These are phyloP conservation scores for Drosophila yooni DNA, from an alignment of 2,888 invertebrate species.

Conservation along the genomic window DNA sequence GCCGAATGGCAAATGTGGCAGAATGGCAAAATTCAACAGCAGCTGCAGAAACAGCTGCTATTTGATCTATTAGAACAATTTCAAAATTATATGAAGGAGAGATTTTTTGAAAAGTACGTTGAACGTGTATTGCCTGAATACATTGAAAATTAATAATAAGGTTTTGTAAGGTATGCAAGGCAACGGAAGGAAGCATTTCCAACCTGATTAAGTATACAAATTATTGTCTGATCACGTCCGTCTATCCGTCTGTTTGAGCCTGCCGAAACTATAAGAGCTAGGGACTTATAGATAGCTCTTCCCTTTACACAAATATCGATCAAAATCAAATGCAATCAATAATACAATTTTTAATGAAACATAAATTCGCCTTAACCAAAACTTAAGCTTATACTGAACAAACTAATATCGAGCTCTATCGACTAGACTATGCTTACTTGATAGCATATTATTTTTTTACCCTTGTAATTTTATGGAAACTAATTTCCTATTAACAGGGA, in stretches of 20 bases:
- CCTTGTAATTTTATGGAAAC: background rate
- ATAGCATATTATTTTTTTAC: background rate
- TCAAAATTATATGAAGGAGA: background rate
- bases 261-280: background rate
- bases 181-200: background rate
- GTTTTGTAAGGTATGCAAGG: background rate
- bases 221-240: background rate
- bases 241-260: background rate
- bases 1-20: constrained; percentile 50
- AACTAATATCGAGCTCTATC: background rate
- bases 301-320: background rate
- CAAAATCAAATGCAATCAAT: background rate
- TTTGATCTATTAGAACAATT: constrained; percentile 6
- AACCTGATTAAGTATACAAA: background rate
- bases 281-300: background rate
- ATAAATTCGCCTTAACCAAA: background rate
- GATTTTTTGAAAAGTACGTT: too few relatives aligned
- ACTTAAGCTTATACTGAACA: background rate
- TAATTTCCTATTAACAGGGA: background rate
- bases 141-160: background rate
- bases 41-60: constrained; percentile 46
- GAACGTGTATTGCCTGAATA: too few relatives aligned
- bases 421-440: background rate
- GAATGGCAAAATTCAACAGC: constrained; percentile 30
- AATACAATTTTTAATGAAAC: background rate